Evolutionary conservation across 1,140 invertebrate species (phyloP), one percentile per base, ranked within the genome.

Genomic region (Littorina saxatilis): DNA sequence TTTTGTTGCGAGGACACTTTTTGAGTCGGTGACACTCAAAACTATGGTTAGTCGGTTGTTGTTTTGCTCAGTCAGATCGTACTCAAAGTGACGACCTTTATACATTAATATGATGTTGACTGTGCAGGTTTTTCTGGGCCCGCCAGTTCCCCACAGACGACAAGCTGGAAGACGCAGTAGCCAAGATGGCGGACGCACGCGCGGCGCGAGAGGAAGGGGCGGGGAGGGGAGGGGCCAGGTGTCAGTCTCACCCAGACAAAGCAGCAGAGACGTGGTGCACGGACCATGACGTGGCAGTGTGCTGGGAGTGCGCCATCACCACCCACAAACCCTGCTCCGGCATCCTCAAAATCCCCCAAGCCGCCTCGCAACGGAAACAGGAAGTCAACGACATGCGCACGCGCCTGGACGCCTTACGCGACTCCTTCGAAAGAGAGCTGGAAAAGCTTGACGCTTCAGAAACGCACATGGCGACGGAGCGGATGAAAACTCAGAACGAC

Each of bases 371-470:
- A 27, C 37, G 70, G 17, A 39, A 27, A 17, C 70, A 73, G 40
- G 70, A 73, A 43, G 70, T 40, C 37, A 73, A 40, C 37, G 37
- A 73, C 37, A 73, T 73, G 70, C 70, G 70, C 70, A 11, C 70
- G 35, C 70, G 29, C 37, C 70, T 73, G 17, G 70, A 73, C 17
- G 35, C 35, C 35, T 1, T 73, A 3, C 37, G 7, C 35, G 70
- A 32, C 35, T 32, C 23, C 23, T n/a, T 73, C 37, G 37, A 73
- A 39, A 73, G 43, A n/a, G 35, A 40, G 20, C 35, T 73, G 37
- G 37, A 73, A 39, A n/a, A n/a, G 11, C 39, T 73, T 4, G 70
- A 73, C 37, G 40, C 43, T 32, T 4, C 23, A 4, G 40, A 39
- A 29, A n/a, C 4, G 37, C 13, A 27, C 40, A 2, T 73, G 35